Base-by-base conservation (phyloP, 1,140 invertebrate species). In the Eumaeus atala region DNA sequence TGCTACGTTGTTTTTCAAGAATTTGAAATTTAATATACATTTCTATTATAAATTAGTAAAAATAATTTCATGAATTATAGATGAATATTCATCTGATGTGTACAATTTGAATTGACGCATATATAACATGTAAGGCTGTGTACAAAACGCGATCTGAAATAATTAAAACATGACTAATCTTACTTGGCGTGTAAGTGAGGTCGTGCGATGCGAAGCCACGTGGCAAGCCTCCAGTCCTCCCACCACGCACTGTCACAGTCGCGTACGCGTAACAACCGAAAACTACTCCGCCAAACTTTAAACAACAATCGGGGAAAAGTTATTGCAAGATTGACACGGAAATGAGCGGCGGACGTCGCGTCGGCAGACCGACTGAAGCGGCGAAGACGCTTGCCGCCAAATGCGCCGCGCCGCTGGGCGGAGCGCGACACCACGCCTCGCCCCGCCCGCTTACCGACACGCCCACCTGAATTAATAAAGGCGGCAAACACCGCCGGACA, bases 401-500 rank as follows among this genome's bases (percentile, higher is more conserved):
- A 60, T 64, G 62, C 62, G 64, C 67, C 58, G 75, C 77, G 78
- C 70, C 70, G 73, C 58, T 80, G 67, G 78, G 80, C 72, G 74
- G 72, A 48, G 33, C 49, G 7, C 0, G 9, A 33, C n/a, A n/a
- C 40, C 65, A 61, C 59, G 73, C 82, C 70, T 49, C 48, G 63
- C 62, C 53, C 71, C 79, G 78, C 82, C 82, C 68, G 81, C 70
- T 28, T 51, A 34, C 61, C 16, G 44, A 53, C 72, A 83, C 82
- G 79, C 82, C 82, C 72, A 73, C 67, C 74, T 84, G 80, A 82
- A 85, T 86, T 86, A 86, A 86, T 86, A 86, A 84, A 82, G 76
- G 77, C 74, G 70, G 78, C 82, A 86, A 86, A 86, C 82, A 86
- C 73, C 73, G 67, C 68, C 70, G 82, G 82, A 84, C 82, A 86